Conservation (phyloP, 1,140 invertebrate genomes). For the Homalodisca vitripennis region DNA sequence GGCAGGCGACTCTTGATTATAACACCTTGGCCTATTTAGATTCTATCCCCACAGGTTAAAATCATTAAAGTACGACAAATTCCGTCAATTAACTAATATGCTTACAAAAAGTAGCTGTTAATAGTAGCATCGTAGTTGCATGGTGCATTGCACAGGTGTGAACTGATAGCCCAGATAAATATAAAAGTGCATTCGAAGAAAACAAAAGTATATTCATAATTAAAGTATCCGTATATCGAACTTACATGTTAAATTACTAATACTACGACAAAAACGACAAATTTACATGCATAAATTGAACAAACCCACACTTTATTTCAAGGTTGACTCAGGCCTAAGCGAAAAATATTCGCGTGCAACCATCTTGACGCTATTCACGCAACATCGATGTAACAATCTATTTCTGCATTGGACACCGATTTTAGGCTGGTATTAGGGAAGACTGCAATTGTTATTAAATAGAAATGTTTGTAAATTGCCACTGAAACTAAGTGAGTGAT, state of each 20-base stretch:
- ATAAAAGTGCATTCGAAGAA: no score
- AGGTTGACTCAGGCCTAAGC: conserved; percentile 43
- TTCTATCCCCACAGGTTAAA: no score
- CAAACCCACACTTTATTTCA: conserved; percentile 39
- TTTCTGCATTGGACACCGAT: conserved; percentile 35
- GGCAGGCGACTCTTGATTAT: no score
- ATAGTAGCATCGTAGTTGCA: conserved; percentile 12
- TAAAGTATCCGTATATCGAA: no score
- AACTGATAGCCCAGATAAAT: conserved; percentile 31
- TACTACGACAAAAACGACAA: no score
- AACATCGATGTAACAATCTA: conserved; percentile 41
- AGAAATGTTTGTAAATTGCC: background rate
- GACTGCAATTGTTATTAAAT: background rate
- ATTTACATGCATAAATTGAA: no score
- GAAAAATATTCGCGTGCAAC: conserved; percentile 46
- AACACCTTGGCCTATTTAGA: no score
- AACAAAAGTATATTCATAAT: no score
- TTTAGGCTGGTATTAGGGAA: background rate
- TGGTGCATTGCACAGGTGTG: conserved; percentile 35
- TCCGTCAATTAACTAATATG: no score
- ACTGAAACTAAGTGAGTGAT: background rate
- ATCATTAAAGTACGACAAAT: no score
- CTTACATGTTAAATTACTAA: no score
- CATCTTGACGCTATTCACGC: conserved; percentile 47
- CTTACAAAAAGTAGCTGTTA: no score